A percentile compares a stretch with the other conserved stretches of the same genome.
These are phyloP conservation scores for Vespertilio murinus DNA, from an alignment of 2,797 vertebrate species.

Conservation along the genomic window DNA sequence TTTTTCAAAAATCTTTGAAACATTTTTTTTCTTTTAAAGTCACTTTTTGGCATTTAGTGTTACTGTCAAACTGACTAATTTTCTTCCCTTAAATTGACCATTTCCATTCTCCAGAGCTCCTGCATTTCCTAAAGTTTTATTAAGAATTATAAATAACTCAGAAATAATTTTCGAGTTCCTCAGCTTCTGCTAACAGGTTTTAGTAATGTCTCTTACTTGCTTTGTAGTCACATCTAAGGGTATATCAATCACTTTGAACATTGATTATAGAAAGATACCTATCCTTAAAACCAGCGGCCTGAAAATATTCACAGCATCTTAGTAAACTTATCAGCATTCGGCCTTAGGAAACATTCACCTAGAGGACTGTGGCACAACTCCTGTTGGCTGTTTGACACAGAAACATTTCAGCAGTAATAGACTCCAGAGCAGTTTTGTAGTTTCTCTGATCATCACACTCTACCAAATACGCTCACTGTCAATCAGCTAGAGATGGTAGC, in stretches of 20 bases:
- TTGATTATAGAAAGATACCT: background rate
- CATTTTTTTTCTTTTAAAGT: background rate
- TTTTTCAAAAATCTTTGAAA: background rate
- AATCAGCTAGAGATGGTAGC: background rate
- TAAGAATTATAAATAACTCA: conserved; percentile 16
- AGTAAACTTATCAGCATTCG: background rate
- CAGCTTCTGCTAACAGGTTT: background rate
- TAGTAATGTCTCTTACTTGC: background rate
- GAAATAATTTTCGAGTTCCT: background rate
- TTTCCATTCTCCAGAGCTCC: background rate
- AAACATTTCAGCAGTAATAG: background rate
- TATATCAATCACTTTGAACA: conserved; percentile 5
- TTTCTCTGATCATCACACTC: background rate
- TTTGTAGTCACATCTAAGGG: background rate
- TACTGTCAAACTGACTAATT: background rate
- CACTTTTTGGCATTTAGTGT: background rate
- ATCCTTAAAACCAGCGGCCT: background rate
- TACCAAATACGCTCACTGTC: background rate
- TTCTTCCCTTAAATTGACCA: background rate
- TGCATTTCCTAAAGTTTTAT: background rate
- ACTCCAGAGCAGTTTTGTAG: background rate
- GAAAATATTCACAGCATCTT: background rate
- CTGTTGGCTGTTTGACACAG: background rate
- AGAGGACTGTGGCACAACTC: background rate
- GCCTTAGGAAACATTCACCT: background rate